Conservation (phyloP, 2,888 invertebrate species). For the Platycnemis pennipes region DNA sequence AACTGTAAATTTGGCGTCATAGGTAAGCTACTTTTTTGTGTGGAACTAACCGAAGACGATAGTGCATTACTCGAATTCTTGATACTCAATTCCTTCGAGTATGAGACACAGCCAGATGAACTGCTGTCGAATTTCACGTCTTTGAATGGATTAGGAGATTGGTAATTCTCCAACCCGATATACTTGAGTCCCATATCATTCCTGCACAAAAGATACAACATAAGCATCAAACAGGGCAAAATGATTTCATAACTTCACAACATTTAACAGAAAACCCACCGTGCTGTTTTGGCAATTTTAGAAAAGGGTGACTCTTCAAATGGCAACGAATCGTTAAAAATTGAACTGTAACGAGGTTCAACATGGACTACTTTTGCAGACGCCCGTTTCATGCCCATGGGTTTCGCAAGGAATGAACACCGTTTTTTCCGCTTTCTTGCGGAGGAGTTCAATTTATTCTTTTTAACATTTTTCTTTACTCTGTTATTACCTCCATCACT, state of each 20-base stretch:
- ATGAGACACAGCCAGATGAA: conserved; percentile 19
- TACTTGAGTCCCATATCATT: conserved; percentile 33
- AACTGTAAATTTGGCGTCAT: neutral
- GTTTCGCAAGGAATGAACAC: neutral
- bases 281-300: conserved; percentile 30
- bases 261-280: neutral
- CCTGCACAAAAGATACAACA: neutral
- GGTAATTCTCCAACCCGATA: neutral
- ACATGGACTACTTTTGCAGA: neutral
- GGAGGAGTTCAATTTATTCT: neutral
- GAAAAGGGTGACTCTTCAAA: conserved; percentile 51
- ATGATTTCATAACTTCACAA: neutral
- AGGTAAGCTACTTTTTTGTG: neutral
- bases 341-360: neutral
- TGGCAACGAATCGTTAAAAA: conserved; percentile 34
- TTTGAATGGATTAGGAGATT: neutral
- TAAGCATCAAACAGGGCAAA: too few species aligned
- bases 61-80: neutral
- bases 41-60: neutral
- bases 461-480: neutral
- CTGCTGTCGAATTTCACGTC: conserved; percentile 2
- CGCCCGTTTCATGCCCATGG: neutral
- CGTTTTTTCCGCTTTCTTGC: neutral
- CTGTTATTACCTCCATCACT: neutral
- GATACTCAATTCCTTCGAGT: neutral